A percentile compares a stretch with the other conserved stretches of the same genome.
Evolutionary conservation across 2,797 vertebrate genomes (phyloP).

Genomic region (Sorex maritimensis): DNA sequence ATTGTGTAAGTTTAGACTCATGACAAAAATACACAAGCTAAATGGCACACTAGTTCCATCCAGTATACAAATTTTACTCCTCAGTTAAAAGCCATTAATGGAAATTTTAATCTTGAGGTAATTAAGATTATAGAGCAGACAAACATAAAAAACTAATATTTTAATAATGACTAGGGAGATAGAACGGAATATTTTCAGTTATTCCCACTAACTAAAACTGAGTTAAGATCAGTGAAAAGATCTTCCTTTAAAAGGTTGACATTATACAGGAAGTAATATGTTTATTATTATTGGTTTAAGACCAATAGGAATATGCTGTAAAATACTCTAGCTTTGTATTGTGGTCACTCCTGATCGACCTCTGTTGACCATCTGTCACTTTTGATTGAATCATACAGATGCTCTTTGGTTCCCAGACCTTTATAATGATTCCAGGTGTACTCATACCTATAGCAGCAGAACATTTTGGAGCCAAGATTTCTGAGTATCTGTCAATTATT

Average conservation of each 20-base stretch:
- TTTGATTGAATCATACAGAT: no score
- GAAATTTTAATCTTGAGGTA: not conserved
- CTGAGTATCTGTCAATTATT: not conserved
- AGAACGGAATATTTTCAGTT: not conserved
- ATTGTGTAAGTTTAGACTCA: not conserved
- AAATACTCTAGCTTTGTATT: no score
- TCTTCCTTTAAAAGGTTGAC: not conserved
- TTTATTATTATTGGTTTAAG: no score
- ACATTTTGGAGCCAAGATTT: not conserved
- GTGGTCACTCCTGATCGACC: no score
- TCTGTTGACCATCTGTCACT: no score
- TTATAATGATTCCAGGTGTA: no score
- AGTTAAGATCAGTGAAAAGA: not conserved
- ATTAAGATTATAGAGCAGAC: not conserved
- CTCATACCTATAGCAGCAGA: not conserved
- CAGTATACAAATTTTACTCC: not conserved
- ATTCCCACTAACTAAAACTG: not conserved
- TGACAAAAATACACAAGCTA: not conserved
- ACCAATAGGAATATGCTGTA: no score
- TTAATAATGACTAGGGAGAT: conserved; percentile 18
- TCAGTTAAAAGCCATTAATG: not conserved
- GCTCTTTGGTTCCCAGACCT: no score
- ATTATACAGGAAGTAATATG: no score
- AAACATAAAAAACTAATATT: not conserved
- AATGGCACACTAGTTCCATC: not conserved